A percentile compares a stretch with the other conserved stretches of the same genome.
These are phyloP conservation scores for Albula goreensis DNA, from an alignment of 2,113 vertebrate genomes.

Conservation along the genomic window DNA sequence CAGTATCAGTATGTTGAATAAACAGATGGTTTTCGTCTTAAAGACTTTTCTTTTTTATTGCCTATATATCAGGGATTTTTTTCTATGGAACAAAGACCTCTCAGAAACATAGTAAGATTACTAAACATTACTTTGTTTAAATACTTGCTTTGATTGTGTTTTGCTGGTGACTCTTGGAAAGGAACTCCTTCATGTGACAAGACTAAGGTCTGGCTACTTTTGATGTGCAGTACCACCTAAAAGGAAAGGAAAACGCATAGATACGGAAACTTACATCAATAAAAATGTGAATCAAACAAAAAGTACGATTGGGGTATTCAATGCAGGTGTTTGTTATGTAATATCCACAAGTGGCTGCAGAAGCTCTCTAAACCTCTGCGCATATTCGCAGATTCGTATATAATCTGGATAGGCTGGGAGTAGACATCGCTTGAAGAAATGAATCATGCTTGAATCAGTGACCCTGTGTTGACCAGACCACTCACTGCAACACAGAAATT, in stretches of 20 bases:
- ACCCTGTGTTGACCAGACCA: too few relatives aligned
- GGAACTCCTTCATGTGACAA: too few relatives aligned
- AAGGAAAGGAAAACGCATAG: too few relatives aligned
- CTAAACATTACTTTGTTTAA: too few relatives aligned
- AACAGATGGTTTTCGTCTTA: conserved; percentile 19
- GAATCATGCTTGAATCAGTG: neutral
- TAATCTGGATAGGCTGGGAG: neutral
- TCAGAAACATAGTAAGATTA: too few relatives aligned
- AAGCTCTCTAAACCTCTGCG: neutral
- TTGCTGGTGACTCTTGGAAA: too few relatives aligned
- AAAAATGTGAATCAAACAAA: neutral
- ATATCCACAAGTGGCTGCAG: neutral
- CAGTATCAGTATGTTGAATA: conserved; percentile 29
- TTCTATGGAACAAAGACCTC: neutral
- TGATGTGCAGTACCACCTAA: too few relatives aligned
- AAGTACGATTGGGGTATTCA: neutral
- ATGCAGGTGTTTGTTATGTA: neutral
- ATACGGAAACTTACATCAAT: too few relatives aligned
- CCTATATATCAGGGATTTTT: neutral
- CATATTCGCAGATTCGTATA: neutral
- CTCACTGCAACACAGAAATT: too few relatives aligned
- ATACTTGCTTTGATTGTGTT: too few relatives aligned
- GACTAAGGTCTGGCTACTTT: too few relatives aligned
- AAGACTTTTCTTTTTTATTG: neutral
- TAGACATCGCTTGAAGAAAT: neutral